These are phyloP conservation scores for Cinclus cinclus DNA, from an alignment of 2,113 vertebrate species.

Conservation along the genomic window DNA sequence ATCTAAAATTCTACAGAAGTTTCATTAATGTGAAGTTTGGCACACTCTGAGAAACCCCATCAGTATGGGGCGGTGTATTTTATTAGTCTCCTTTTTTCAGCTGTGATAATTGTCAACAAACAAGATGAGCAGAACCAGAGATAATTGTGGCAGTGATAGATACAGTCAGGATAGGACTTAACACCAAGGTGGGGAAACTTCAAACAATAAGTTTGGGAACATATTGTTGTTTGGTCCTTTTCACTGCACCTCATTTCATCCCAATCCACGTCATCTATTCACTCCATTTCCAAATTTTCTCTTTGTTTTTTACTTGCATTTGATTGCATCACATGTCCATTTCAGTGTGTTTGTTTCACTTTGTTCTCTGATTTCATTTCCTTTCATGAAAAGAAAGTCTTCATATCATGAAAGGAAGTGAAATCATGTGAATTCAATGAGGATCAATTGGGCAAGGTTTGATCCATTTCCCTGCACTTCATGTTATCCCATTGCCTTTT, in stretches of 20 bases:
- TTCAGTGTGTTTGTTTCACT: not conserved
- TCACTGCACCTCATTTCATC: not conserved
- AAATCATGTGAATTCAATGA: not conserved
- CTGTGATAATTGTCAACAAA: constrained; percentile 20
- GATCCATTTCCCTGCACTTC: too few relatives aligned
- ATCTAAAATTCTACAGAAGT: not conserved
- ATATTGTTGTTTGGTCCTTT: not conserved
- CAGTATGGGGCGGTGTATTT: not conserved
- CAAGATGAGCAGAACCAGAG: not conserved
- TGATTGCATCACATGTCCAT: not conserved
- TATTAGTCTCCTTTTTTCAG: not conserved
- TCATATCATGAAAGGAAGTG: not conserved
- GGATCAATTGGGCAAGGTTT: fast-evolving
- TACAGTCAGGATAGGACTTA: not conserved
- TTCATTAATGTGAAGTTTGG: not conserved
- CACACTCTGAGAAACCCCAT: not conserved
- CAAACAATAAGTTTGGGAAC: not conserved
- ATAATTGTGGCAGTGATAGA: constrained; percentile 9
- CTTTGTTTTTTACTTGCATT: not conserved
- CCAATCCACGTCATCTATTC: not conserved
- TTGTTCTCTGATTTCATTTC: not conserved
- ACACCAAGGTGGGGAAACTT: constrained; percentile 13
- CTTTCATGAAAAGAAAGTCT: not conserved
- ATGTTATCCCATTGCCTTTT: too few relatives aligned
- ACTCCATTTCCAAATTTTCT: not conserved